Base-by-base conservation (phyloP, 2,113 vertebrate species). In the Forbesichthys agassizii region DNA sequence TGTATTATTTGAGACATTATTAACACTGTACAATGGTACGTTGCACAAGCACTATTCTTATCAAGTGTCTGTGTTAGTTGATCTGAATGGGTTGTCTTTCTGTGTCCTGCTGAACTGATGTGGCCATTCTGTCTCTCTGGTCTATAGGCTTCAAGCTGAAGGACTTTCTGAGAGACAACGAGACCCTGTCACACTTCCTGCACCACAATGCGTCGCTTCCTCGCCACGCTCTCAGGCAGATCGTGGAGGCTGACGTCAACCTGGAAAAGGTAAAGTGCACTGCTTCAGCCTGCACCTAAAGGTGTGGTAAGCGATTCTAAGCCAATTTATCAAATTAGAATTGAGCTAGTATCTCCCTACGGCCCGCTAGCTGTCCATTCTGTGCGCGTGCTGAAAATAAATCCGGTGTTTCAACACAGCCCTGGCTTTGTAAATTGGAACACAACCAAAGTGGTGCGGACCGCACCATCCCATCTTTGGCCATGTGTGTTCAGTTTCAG, bases 101-200 rank as follows among this genome's bases (percentile, higher is more conserved):
- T 18, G 0, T 58, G 7, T 47, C 1, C 18, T 16, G 7, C 33
- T 27, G 13, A 8, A 4, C 33, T 27, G 13, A 8, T 18, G 11
- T 65, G 3, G 55, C 48, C 27, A 0, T 14, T 53, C 20, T 64
- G 46, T 52, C 52, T 42, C 52, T 42, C 3, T 71, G 48, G n/a
- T 12, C 27, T 67, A 11, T 77, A 99, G 98, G 89, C 71, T 90
- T 98, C 88, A 98, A 95, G 82, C 90, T 99, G 87, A 94, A 90
- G 81, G 95, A 99, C 91, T 98, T 98, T 71, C 88, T 99, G 76
- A 75, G 81, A 78, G 95, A 96, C 83, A 92, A 96, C 2, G 97
- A 98, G 89, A 96, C 95, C 0, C 91, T 99, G 63, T 97, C 98
- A 61, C 92, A 88, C 66, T 98, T 99, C 88, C 92, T 99, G 51